Conservation (phyloP, 2,888 invertebrate genomes). For the Amblyteles armatorius region DNA sequence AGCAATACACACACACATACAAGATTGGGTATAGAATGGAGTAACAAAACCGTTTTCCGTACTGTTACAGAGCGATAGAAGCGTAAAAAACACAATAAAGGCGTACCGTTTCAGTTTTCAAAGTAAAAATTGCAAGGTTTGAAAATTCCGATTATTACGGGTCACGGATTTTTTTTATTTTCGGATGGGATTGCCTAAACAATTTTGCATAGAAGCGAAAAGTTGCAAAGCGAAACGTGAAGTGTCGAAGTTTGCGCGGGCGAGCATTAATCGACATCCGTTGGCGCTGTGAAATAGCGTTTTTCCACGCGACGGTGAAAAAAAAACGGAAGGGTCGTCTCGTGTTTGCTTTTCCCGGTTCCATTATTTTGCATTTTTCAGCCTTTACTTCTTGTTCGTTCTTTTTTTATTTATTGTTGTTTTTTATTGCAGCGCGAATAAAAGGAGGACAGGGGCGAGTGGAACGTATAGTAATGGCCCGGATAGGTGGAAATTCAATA, state of each 20-base stretch:
- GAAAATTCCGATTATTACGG: neutral
- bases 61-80: neutral
- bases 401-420: neutral
- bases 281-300: conserved; percentile 20
- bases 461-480: neutral
- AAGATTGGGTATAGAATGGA: neutral
- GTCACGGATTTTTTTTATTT: neutral
- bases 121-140: too few species aligned
- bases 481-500: neutral
- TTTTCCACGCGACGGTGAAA: conserved; percentile 13
- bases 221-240: conserved; percentile 22
- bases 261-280: conserved; percentile 51
- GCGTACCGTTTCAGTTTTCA: too few species aligned
- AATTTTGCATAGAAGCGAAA: conserved; percentile 28
- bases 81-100: too few species aligned
- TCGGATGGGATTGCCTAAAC: neutral
- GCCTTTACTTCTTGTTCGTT: neutral
- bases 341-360: conserved; percentile 15
- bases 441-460: neutral
- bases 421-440: neutral
- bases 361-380: conserved; percentile 36
- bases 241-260: conserved; percentile 26
- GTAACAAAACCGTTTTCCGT: neutral
- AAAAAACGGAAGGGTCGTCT: conserved; percentile 21
- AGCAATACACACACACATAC: neutral